These are phyloP conservation scores for Melanotaenia parkinsoni DNA, from an alignment of 2,797 vertebrate genomes.

Conservation along the genomic window DNA sequence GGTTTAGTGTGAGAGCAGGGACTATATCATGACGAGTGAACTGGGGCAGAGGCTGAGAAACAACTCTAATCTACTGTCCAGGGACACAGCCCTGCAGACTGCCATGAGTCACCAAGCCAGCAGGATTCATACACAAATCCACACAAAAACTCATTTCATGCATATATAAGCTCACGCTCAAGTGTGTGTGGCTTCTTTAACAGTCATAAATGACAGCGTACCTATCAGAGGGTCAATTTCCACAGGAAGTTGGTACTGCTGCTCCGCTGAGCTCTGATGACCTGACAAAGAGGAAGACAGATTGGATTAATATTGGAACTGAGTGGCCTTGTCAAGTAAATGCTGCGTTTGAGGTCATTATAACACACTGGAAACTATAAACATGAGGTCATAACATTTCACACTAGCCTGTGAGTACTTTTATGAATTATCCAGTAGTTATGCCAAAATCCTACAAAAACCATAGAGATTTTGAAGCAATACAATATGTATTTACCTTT, in stretches of 20 bases:
- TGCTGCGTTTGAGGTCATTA: conserved; percentile 56
- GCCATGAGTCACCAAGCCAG: conserved; percentile 66
- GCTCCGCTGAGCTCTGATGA: conserved; percentile 92
- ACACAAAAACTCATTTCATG: conserved; percentile 45
- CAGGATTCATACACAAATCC: conserved; percentile 60
- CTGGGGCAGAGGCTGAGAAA: conserved; percentile 88
- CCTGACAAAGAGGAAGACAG: conserved; percentile 88
- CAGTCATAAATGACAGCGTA: conserved; percentile 76
- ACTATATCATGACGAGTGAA: conserved; percentile 81
- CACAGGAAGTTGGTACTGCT: conserved; percentile 99
- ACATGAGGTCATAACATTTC: conserved; percentile 61
- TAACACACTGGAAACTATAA: conserved; percentile 59
- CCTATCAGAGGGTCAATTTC: conserved; percentile 99
- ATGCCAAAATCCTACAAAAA: conserved; percentile 30
- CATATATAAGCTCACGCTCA: conserved; percentile 32
- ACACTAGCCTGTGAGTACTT: conserved; percentile 17
- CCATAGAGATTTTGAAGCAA: not conserved
- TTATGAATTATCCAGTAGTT: conserved; percentile 42
- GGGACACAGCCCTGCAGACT: conserved; percentile 80
- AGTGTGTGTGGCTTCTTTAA: conserved; percentile 27
- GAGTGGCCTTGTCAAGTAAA: conserved; percentile 63
- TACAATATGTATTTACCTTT: conserved; percentile 3
- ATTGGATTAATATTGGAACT: conserved; percentile 74
- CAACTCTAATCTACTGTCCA: conserved; percentile 96
- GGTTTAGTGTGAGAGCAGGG: conserved; percentile 94